Percentiles rank a stretch among this genome's conserved stretches.
Conservation (phyloP, 2,113 vertebrate species). For the Salminus brasiliensis region DNA sequence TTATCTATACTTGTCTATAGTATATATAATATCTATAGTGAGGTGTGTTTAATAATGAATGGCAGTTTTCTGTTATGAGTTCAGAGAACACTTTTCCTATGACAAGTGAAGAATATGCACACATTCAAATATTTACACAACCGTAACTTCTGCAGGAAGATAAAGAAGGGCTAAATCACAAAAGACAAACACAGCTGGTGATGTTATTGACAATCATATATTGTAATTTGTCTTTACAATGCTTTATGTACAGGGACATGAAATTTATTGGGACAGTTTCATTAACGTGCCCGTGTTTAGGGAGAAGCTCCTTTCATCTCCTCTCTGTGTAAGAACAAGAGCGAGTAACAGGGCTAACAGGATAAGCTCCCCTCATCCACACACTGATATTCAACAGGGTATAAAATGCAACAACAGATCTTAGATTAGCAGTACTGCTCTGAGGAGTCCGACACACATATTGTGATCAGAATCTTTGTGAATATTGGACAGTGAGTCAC, state of each 20-base stretch:
- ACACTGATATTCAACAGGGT: not conserved
- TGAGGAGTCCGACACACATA: not conserved
- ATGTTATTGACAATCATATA: constrained; percentile 15
- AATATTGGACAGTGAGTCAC: not conserved
- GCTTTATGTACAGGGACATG: constrained; percentile 20
- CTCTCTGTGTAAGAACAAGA: not conserved
- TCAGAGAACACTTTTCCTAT: too few species aligned
- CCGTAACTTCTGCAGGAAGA: not conserved
- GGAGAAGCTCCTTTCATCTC: not conserved
- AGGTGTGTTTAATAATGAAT: too few species aligned
- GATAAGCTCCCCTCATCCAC: not conserved
- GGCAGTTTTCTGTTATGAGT: too few species aligned
- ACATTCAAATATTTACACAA: too few species aligned
- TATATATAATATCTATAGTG: too few species aligned
- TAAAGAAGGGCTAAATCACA: not conserved
- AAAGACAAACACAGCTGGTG: not conserved
- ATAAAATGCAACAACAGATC: not conserved
- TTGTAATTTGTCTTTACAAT: not conserved
- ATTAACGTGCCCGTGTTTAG: not conserved
- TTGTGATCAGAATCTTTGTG: not conserved
- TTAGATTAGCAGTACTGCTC: not conserved
- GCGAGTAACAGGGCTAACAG: not conserved
- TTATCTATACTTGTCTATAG: too few species aligned
- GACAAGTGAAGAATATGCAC: too few species aligned
- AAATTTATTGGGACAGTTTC: not conserved